Evolutionary conservation across 2,797 vertebrate genomes (phyloP).

Genomic region (Mormyrus hasselquistii): DNA sequence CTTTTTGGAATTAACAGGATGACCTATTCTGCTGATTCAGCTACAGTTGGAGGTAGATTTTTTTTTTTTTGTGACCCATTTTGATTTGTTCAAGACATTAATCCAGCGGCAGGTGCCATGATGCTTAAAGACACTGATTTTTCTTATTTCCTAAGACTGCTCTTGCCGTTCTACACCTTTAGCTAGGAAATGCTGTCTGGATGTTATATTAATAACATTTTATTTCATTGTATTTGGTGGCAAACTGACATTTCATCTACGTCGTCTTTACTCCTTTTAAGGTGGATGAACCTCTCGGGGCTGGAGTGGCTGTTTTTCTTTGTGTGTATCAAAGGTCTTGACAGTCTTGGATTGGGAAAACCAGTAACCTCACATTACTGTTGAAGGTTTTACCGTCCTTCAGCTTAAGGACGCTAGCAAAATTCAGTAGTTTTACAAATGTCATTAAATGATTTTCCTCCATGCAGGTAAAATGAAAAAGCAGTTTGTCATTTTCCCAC

Average conservation of each 20-base stretch:
- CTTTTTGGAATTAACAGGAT: background rate
- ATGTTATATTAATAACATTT: background rate
- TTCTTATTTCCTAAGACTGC: background rate
- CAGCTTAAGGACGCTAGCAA: background rate
- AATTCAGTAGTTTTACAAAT: background rate
- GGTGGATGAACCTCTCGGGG: background rate
- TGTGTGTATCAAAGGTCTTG: background rate
- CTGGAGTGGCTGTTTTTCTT: background rate
- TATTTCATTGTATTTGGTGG: background rate
- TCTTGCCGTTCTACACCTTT: background rate
- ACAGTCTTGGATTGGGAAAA: background rate
- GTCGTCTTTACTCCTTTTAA: background rate
- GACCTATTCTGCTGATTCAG: background rate
- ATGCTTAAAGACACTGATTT: background rate
- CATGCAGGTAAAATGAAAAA: background rate
- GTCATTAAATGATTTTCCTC: background rate
- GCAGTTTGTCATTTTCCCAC: background rate
- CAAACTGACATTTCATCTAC: background rate
- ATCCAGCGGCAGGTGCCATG: background rate
- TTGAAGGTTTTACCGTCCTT: background rate
- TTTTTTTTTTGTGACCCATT: background rate
- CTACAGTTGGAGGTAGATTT: background rate
- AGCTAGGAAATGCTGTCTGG: background rate
- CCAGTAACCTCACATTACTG: background rate
- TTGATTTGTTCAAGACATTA: background rate